Evolutionary conservation across 2,888 invertebrate species (phyloP), one percentile per base, ranked within the genome.

Genomic region (Hyppa rectilinea): DNA sequence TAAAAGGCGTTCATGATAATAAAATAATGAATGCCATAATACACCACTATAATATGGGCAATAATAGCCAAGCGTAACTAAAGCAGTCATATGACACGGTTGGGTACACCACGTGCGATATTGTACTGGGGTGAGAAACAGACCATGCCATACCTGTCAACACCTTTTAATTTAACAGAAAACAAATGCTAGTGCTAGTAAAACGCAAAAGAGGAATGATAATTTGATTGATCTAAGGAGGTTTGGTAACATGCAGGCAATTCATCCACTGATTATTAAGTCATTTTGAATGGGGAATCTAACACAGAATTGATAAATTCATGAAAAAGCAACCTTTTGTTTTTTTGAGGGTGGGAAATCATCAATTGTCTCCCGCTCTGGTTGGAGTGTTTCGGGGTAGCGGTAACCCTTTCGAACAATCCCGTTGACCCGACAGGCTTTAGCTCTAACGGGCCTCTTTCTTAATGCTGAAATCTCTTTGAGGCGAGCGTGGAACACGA

Each of bases 21-120:
- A 2, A 50, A 12, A 17, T 34, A 2, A 50, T 36, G 5, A 36
- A 20, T 29, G 12, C 20, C 38, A 49, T 10, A 12, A 36, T 10
- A 49, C 17, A 38, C 14, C 14, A 26, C 3, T 12, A 34, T 0
- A 36, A 26, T 20, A 36, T 0, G 17, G 6, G 12, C 23, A n/a
- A 29, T 50, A 26, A 23, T 26, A 45, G 4, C 49, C 2, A 36
- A 62, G 59, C 75, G n/a, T 80, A 43, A 67, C 76, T 63, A 78
- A 78, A 73, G 38, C 68, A 75, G 23, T 12, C 78, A 81, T 82
- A 82, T 67, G 81, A 85, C 87, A 87, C 85, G 89, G 80, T 84
- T 59, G 68, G 77, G 70, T 79, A 84, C 87, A 87, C 87, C 91
- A 90, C 87, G 91, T 88, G 90, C 62, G 0, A 56, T 85, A 82